Percentiles rank a stretch among this genome's conserved stretches.
phyloP scores from a whole-genome alignment of 2,888 invertebrate species.

The Steromphala cineraria region DNA sequence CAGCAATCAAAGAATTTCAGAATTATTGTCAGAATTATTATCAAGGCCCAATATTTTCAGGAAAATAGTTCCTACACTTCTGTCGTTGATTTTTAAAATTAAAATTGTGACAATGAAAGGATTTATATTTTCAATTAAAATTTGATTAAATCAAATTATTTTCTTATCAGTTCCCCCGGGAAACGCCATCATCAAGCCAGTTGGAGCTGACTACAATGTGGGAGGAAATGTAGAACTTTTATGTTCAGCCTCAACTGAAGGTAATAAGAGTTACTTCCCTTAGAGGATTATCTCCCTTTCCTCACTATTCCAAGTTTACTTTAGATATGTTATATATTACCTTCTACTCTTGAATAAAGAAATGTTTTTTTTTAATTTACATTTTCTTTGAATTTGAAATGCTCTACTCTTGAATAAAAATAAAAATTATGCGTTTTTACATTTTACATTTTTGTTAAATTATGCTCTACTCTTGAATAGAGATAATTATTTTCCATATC shows the following conservation, averaged over 20 bases:
- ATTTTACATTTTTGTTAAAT: background rate
- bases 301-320: background rate
- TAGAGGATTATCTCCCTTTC: background rate
- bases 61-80: too few relatives aligned
- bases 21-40: too few relatives aligned
- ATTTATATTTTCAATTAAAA: too few relatives aligned
- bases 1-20: too few relatives aligned
- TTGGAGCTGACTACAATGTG: slow-evolving; percentile 46
- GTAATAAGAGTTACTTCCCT: slow-evolving; percentile 26
- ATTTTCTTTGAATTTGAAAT: background rate
- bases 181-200: slow-evolving; percentile 47
- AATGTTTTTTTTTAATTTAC: too few relatives aligned
- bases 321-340: background rate
- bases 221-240: slow-evolving; percentile 38
- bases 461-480: too few relatives aligned
- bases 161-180: slow-evolving; percentile 53
- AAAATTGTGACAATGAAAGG: too few relatives aligned
- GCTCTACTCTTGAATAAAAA: too few relatives aligned
- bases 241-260: slow-evolving; percentile 37
- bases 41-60: too few relatives aligned
- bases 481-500: too few relatives aligned
- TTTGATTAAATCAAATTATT: background rate
- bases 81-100: too few relatives aligned
- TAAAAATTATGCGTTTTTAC: too few relatives aligned
- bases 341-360: background rate